These are phyloP conservation scores for Melospiza georgiana DNA, from an alignment of 2,113 vertebrate genomes.

Conservation along the genomic window DNA sequence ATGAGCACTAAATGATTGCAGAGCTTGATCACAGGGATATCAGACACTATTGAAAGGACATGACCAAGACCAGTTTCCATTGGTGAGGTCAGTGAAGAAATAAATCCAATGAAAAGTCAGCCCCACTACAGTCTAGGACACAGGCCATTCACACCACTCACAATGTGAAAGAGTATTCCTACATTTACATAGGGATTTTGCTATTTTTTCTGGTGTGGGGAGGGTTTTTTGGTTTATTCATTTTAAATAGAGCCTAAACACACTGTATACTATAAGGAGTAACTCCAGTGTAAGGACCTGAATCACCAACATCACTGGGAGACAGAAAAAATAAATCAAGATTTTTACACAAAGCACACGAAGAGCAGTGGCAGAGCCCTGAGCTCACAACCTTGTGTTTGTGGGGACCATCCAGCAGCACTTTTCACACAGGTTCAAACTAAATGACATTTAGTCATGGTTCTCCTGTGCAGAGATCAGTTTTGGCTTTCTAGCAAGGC, in stretches of 20 bases:
- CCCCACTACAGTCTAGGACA: not conserved
- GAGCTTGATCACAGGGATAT: not conserved
- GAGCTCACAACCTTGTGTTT: not conserved
- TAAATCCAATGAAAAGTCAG: not conserved
- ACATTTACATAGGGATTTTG: not conserved
- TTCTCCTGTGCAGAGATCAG: not conserved
- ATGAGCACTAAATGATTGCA: not conserved
- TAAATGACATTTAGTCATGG: conserved; percentile 31
- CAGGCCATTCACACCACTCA: not conserved
- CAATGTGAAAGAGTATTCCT: not conserved
- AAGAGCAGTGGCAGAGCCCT: not conserved
- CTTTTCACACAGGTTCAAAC: conserved; percentile 12
- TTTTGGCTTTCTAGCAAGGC: conserved; percentile 31
- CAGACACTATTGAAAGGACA: not conserved
- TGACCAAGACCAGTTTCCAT: not conserved
- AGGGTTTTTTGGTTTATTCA: not conserved
- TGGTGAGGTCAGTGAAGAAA: not conserved
- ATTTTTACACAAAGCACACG: not conserved
- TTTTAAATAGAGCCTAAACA: not conserved
- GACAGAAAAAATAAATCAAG: not conserved
- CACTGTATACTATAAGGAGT: not conserved
- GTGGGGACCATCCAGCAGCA: not conserved
- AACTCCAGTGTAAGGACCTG: not conserved
- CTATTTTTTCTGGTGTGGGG: not conserved
- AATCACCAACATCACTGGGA: not conserved